Evolutionary conservation across 2,797 vertebrate species (phyloP).

Genomic region (Falco naumanni): DNA sequence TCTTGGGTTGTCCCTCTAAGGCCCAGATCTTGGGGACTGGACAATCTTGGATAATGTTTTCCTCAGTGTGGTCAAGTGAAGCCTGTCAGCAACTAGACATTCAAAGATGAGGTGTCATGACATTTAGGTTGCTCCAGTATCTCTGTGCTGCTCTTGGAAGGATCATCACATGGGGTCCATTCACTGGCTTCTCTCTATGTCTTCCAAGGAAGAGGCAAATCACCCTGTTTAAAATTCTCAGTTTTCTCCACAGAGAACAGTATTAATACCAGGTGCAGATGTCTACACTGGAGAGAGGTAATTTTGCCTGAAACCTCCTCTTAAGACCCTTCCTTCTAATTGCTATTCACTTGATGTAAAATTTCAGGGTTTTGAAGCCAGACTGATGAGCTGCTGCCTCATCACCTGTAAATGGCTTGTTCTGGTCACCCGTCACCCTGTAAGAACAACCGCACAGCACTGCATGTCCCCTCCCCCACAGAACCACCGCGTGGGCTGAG

Average conservation of each 20-base stretch:
- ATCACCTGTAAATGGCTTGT: rapidly evolving
- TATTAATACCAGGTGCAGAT: background rate
- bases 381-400: rapidly evolving
- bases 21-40: background rate
- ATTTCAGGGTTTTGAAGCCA: background rate
- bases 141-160: background rate
- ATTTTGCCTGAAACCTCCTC: background rate
- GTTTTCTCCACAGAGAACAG: background rate
- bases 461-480: background rate
- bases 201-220: background rate
- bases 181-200: background rate
- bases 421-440: background rate
- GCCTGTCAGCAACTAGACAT: background rate
- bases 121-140: background rate
- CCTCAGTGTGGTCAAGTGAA: background rate
- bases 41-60: background rate
- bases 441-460: background rate
- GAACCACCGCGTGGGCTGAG: background rate
- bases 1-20: background rate
- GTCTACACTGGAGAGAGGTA: background rate
- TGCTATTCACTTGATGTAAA: background rate
- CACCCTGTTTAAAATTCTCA: background rate
- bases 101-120: background rate
- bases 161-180: background rate
- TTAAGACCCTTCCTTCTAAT: background rate